Conservation (phyloP, 1,140 invertebrate genomes). For the Subanguina moxae region DNA sequence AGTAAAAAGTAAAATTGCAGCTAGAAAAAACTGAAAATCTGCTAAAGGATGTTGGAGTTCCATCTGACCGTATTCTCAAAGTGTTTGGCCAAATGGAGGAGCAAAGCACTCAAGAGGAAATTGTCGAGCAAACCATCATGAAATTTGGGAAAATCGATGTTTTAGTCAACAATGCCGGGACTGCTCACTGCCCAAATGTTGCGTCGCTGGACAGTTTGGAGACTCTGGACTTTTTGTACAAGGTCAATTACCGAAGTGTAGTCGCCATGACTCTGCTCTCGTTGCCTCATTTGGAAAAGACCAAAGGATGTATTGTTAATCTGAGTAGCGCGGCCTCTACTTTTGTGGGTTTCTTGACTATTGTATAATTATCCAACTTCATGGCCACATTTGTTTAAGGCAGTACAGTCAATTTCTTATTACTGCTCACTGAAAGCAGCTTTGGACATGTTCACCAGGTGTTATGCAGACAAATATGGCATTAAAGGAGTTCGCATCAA, state of each 20-base stretch:
- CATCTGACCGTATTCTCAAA: slow-evolving; percentile 15
- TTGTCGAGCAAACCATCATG: slow-evolving; percentile 26
- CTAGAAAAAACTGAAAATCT: neutral
- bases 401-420: slow-evolving; percentile 18
- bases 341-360: neutral
- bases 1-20: no score
- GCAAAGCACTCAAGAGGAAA: slow-evolving; percentile 10
- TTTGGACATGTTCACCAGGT: slow-evolving; percentile 21
- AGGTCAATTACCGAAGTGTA: slow-evolving; percentile 20
- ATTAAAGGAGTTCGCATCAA: slow-evolving; percentile 17
- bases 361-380: neutral
- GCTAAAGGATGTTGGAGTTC: neutral
- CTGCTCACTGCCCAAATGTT: neutral
- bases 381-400: neutral
- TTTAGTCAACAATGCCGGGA: slow-evolving; percentile 33
- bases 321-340: slow-evolving; percentile 3
- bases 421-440: slow-evolving; percentile 59
- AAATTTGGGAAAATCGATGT: slow-evolving; percentile 36
- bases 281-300: slow-evolving; percentile 23
- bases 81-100: slow-evolving; percentile 26
- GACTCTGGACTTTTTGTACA: slow-evolving; percentile 34
- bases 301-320: slow-evolving; percentile 23
- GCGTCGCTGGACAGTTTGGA: slow-evolving; percentile 18
- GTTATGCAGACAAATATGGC: slow-evolving; percentile 12
- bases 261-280: slow-evolving; percentile 14